Evolutionary conservation across 1,140 invertebrate genomes (phyloP), one percentile per base, ranked within the genome.

Genomic region (Teleopsis dalmanni): DNA sequence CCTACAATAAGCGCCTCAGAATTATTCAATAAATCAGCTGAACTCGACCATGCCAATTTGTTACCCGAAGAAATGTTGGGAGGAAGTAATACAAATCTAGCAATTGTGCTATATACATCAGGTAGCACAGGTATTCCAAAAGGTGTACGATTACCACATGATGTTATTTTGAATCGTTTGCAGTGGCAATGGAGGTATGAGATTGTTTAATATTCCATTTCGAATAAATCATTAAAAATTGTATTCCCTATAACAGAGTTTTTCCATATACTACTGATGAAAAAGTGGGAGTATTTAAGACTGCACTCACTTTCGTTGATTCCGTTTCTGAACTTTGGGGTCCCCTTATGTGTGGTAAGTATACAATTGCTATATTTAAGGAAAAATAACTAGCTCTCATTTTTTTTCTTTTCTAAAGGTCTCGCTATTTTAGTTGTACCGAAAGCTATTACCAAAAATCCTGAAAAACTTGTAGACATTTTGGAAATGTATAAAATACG

Each of bases 71-170:
- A 70, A 14, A 60, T 47, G 51, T 71, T 50, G 34, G 62, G 31
- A 41, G 60, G 29, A 36, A 68, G 31, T 52, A 71, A 64, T 43
- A 72, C 76, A 48, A 72, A 80, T 56, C 73, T 83, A 7, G 88
- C 83, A 8, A 85, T 91, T 13, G 82, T 95, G 31, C 74, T 93
- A 4, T 95, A 95, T 59, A 96, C 92, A 37, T 95, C 91, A 37
- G 92, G 93, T 29, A 94, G 91, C 62, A 95, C 91, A 9, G 93
- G 92, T 35, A 75, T 87, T 33, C 91, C 92, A 3, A 95, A 95
- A 81, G 92, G 85, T 13, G 91, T 94, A 2, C 79, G 88, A 55
- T 67, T 95, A 6, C 81, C 86, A 0, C 89, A 94, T 59, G 76
- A 75, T n/a, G 81, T 83, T 0, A 76, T 90, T 7, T 71, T 88